Evolutionary conservation across 2,888 invertebrate genomes (phyloP).

Genomic region (Meta bourneti): DNA sequence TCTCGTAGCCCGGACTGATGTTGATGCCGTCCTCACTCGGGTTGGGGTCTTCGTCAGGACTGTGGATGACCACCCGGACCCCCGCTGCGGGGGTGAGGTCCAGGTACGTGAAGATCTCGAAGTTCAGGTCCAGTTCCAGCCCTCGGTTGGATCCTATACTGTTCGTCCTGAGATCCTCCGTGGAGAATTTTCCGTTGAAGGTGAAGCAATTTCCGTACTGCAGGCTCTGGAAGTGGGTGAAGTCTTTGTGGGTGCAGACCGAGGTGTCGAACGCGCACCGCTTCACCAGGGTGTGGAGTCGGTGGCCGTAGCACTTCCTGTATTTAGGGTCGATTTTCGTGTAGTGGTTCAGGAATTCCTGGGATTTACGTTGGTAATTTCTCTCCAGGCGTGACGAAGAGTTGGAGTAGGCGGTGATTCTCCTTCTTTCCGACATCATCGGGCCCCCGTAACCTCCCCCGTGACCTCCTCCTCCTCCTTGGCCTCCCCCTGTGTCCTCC

Average conservation of each 20-base stretch:
- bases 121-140: conserved; percentile 75
- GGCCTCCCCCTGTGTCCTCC: background rate
- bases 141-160: conserved; percentile 20
- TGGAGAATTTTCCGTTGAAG: background rate
- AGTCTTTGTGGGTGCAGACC: background rate
- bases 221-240: background rate
- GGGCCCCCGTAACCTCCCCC: too few relatives aligned
- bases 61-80: conserved; percentile 75
- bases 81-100: conserved; percentile 75
- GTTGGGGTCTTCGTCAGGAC: conserved; percentile 68
- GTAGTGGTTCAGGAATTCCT: background rate
- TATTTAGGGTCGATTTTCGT: background rate
- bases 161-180: background rate
- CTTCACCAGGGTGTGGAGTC: background rate
- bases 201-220: conserved; percentile 34
- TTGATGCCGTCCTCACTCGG: conserved; percentile 35
- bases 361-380: background rate
- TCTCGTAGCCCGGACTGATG: conserved; percentile 46
- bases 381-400: background rate
- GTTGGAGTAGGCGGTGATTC: background rate
- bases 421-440: background rate
- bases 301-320: background rate
- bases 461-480: too few relatives aligned
- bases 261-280: background rate
- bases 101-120: conserved; percentile 69